Conservation (phyloP, 53 echinoderm and acorn worm genomes). For the Echinarachnius parma region DNA sequence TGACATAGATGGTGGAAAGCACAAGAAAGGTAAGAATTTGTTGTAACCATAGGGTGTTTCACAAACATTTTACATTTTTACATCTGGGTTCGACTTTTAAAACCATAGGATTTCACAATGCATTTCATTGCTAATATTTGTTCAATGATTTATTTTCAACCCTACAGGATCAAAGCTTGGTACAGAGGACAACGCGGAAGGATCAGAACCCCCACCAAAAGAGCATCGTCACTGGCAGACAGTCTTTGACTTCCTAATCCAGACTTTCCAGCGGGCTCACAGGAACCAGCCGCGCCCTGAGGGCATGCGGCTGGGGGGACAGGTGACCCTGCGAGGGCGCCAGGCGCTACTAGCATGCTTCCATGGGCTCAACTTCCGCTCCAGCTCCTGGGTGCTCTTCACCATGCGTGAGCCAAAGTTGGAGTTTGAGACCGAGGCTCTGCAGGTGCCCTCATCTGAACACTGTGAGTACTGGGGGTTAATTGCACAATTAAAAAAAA, state of each 20-base stretch:
- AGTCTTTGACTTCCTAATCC: conserved; percentile 63
- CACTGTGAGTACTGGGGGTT: conserved; percentile 43
- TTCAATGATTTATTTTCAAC: too few relatives aligned
- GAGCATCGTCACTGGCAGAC: conserved; percentile 87
- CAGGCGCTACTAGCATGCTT: conserved; percentile 89
- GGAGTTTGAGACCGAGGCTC: conserved; percentile 92
- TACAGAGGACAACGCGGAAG: too few relatives aligned
- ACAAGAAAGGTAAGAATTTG: conserved; percentile 6
- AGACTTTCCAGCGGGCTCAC: conserved; percentile 54
- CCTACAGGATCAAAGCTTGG: too few relatives aligned
- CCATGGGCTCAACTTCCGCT: conserved; percentile 97
- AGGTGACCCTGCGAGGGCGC: conserved; percentile 75
- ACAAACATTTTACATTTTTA: too few relatives aligned
- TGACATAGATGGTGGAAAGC: conserved; percentile 14
- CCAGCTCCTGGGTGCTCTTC: conserved; percentile 97
- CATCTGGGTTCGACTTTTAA: too few relatives aligned
- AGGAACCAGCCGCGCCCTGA: conserved; percentile 38
- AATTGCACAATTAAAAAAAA: too few relatives aligned
- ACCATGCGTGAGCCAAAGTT: conserved; percentile 86
- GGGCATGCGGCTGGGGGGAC: conserved; percentile 78
- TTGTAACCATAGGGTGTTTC: too few relatives aligned
- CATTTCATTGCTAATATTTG: too few relatives aligned
- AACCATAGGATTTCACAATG: too few relatives aligned
- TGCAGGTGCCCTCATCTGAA: conserved; percentile 59
- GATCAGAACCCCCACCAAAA: conserved; percentile 24